phyloP scores from a whole-genome alignment of 2,113 vertebrate genomes.

The Delphinapterus leucas region DNA sequence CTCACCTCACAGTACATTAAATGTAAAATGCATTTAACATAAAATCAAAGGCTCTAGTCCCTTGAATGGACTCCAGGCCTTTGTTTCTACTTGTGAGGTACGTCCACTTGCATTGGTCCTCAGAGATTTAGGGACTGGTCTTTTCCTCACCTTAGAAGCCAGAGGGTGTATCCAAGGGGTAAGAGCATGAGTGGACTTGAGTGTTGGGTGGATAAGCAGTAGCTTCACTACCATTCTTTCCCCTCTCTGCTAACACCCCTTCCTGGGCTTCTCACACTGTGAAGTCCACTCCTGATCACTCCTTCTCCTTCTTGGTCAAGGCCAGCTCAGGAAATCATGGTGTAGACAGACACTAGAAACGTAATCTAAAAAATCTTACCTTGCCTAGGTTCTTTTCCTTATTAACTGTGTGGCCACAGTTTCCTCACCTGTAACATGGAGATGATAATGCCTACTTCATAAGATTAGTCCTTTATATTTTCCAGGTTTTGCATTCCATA shows the following conservation, averaged over 20 bases:
- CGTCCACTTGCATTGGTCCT: neutral
- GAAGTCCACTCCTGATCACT: neutral
- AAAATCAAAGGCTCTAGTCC: neutral
- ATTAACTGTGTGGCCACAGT: neutral
- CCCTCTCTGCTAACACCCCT: neutral
- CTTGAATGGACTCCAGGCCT: neutral
- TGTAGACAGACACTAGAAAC: neutral
- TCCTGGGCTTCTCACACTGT: neutral
- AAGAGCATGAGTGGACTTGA: neutral
- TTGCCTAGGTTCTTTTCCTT: neutral
- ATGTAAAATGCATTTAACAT: neutral
- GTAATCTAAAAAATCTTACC: neutral
- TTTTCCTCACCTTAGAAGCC: neutral
- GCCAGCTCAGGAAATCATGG: neutral
- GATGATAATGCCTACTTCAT: neutral
- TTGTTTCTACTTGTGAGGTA: neutral
- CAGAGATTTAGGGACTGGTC: neutral
- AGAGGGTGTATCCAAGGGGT: rapidly evolving
- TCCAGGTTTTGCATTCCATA: neutral
- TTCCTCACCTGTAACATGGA: neutral
- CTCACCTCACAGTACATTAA: neutral
- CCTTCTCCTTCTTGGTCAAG: neutral
- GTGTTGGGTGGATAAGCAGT: neutral
- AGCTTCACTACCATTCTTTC: neutral
- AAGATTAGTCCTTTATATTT: neutral